These are phyloP conservation scores for Pyrochroa serraticornis DNA, from an alignment of 2,888 invertebrate genomes.

Conservation along the genomic window DNA sequence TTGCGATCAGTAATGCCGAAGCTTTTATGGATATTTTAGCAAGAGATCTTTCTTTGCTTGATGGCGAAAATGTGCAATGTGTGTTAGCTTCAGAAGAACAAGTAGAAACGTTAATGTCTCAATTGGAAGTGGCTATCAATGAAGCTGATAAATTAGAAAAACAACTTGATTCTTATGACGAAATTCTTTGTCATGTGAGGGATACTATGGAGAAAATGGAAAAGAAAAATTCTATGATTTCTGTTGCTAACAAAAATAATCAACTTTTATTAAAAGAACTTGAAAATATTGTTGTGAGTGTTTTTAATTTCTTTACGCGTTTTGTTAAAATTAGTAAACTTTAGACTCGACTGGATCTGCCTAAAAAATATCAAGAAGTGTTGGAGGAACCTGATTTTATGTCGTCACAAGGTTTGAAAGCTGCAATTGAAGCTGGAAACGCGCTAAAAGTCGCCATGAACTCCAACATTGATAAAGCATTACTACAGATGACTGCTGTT, in stretches of 20 bases:
- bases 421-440: constrained; percentile 73
- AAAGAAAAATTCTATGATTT: constrained; percentile 86
- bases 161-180: constrained; percentile 79
- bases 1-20: constrained; percentile 88
- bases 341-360: constrained; percentile 73
- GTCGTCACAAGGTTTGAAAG: constrained; percentile 65
- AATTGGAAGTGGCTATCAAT: constrained; percentile 77
- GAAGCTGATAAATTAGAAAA: constrained; percentile 77
- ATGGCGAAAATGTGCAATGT: constrained; percentile 91
- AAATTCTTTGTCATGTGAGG: constrained; percentile 80
- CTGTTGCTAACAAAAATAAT: constrained; percentile 85
- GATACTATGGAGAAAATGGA: constrained; percentile 91
- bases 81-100: constrained; percentile 89
- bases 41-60: constrained; percentile 82
- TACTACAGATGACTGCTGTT: constrained; percentile 73
- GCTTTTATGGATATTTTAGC: constrained; percentile 78
- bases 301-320: background rate
- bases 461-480: constrained; percentile 67
- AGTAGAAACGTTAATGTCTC: constrained; percentile 77
- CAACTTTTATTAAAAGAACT: constrained; percentile 79
- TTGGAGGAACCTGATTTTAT: constrained; percentile 77
- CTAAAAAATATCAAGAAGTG: constrained; percentile 69
- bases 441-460: constrained; percentile 78
- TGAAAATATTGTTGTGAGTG: constrained; percentile 75
- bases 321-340: constrained; percentile 14